These are phyloP conservation scores for Sphyrna mokarran DNA, from an alignment of 2,113 vertebrate species.

Conservation along the genomic window DNA sequence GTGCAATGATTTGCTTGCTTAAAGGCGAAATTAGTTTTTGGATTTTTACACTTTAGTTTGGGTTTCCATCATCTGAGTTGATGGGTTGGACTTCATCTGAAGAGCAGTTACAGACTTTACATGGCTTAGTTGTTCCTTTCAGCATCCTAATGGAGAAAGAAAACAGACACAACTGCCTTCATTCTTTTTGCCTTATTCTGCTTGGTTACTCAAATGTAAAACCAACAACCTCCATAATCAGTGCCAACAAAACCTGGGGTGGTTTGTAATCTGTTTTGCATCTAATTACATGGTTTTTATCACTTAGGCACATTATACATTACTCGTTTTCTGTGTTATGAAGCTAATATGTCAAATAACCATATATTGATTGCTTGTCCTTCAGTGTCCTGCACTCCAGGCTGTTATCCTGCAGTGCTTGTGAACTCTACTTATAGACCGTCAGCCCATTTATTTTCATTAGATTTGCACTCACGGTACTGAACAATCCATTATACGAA, in stretches of 20 bases:
- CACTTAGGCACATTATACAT: conserved; percentile 34
- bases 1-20: not conserved
- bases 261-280: conserved; percentile 31
- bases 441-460: conserved; percentile 32
- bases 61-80: not conserved
- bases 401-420: conserved; percentile 2
- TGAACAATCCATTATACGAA: conserved; percentile 11
- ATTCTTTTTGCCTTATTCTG: conserved; percentile 20
- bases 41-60: not conserved
- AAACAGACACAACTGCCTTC: not conserved
- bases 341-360: conserved; percentile 37
- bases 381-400: conserved; percentile 10
- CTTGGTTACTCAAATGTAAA: conserved; percentile 27
- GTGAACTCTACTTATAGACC: conserved; percentile 18
- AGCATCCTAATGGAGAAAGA: not conserved
- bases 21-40: not conserved
- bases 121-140: not conserved
- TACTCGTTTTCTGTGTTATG: conserved; percentile 30
- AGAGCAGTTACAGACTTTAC: not conserved
- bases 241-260: conserved; percentile 25
- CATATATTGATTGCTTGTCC: conserved; percentile 31
- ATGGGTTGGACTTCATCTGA: not conserved
- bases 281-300: conserved; percentile 36
- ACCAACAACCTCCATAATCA: conserved; percentile 22
- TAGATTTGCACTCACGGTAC: conserved; percentile 20